Base-by-base conservation (phyloP, 2,888 invertebrate genomes). In the Brachyptera putata region DNA sequence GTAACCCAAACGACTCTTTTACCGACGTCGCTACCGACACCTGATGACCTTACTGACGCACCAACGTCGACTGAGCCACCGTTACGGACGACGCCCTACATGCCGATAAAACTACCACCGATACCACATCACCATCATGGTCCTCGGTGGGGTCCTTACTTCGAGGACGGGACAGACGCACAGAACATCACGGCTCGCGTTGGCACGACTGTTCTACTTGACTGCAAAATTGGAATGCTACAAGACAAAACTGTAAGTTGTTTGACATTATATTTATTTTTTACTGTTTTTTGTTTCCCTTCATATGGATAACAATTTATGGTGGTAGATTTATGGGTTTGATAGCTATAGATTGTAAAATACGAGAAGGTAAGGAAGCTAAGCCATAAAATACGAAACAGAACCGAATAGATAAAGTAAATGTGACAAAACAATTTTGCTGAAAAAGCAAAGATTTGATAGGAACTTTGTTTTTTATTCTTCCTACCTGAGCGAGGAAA, bases 201-300 rank as follows among this genome's bases (percentile, higher is more conserved):
- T 62, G 83, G 83, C 55, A 79, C 77, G 62, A 81, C 79, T 21
- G 80, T 82, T 41, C 73, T 76, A 57, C 74, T 83, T 25, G 80
- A 83, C 71, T 83, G 83, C 70, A 76, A 79, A 63, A 81, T 83
- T 62, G 82, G 81, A 56, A 75, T 83, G 69, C 77, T 83, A 13
- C 80, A 81, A 62, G 80, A 81, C 69, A 80, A 80, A 73, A 80
- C 80, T 72, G 82, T 82, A 68, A 77, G 79, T 72, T 36, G 34
- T 18, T 34, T 21, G 43, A n/a, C n/a, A n/a, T n/a, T n/a, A n/a
- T n/a, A n/a, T n/a, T n/a, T n/a, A n/a, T n/a, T n/a, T n/a, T n/a
- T n/a, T 16, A 37, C 37, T 37, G 11, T 37, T 37, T 4, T 18
- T 43, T 43, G n/a, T 43, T n/a, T 18, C 9, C 16, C 21, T 43